Evolutionary conservation across 2,888 invertebrate genomes (phyloP), one percentile per base, ranked within the genome.

Genomic region (Acanthacorydalis orientalis): DNA sequence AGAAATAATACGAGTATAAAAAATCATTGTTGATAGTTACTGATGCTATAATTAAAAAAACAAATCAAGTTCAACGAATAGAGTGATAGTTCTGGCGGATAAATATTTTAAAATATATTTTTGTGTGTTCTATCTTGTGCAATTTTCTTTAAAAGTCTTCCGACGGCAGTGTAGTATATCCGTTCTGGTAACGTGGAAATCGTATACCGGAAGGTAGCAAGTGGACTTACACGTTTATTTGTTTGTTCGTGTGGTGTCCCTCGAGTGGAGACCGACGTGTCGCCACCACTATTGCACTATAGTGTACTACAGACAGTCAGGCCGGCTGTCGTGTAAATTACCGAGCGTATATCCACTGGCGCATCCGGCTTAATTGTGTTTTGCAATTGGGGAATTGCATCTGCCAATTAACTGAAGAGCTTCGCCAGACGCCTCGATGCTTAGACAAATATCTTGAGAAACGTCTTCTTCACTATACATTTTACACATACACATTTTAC

Each of bases 321-420:
- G 6, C n/a, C 37, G 2, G 9, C 39, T 8, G 6, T 8, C 39
- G 14, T 39, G 9, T 15, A 39, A 39, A 39, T 16, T 12, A 39
- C 14, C 15, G 16, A 12, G 15, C 39, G 39, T 47, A 47, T 43
- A 42, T 45, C 48, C 45, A 50, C 48, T 48, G 47, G 43, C 16
- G 38, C 32, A 43, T 34, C 42, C 44, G 47, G 50, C 45, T 50
- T 50, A 50, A 50, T 50, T 50, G 50, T 50, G 50, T 50, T 50
- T 50, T 50, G 48, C 48, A 50, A 50, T 50, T 50, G 50, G 50
- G 46, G 48, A 50, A 50, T 50, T 50, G 50, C 50, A 48, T 44
- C 50, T 12, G 41, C 43, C 44, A 44, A 44, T 44, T 44, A 44
- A 44, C 44, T 44, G 33, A 35, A 44, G 44, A 34, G 44, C 23